Evolutionary conservation across 2,113 vertebrate species (phyloP).

Genomic region (Amblyopsis rosae): DNA sequence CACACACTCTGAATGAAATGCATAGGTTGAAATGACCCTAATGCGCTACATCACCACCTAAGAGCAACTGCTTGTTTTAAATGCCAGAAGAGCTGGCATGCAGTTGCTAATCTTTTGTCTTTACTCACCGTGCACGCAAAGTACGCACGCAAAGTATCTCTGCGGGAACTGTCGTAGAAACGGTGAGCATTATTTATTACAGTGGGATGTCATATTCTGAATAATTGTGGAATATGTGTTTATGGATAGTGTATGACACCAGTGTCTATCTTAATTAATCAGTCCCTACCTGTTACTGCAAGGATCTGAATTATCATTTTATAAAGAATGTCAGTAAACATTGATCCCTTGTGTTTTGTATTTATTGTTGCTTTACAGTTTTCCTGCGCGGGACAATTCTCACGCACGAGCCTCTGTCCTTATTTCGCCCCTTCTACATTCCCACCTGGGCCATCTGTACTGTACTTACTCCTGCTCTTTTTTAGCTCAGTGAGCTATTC

Average conservation of each 20-base stretch:
- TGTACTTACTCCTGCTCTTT: slow-evolving; percentile 23
- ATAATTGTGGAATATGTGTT: too few species aligned
- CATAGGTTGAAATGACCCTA: not conserved
- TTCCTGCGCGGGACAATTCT: slow-evolving; percentile 16
- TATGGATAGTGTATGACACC: too few species aligned
- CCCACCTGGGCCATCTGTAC: slow-evolving; percentile 47
- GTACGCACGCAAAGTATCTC: too few species aligned
- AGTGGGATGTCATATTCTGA: not conserved
- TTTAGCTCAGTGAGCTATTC: slow-evolving; percentile 54
- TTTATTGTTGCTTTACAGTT: slow-evolving; percentile 3
- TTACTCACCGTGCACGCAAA: not conserved
- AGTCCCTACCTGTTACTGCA: slow-evolving; percentile 16
- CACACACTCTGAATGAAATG: not conserved
- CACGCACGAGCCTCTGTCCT: slow-evolving; percentile 34
- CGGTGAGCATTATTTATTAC: not conserved
- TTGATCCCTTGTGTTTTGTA: not conserved
- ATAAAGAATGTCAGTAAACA: slow-evolving; percentile 35
- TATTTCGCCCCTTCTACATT: slow-evolving; percentile 50
- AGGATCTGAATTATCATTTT: slow-evolving; percentile 44
- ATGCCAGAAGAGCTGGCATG: not conserved
- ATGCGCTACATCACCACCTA: not conserved
- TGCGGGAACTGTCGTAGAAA: not conserved
- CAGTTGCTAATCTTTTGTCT: not conserved
- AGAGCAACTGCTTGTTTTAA: not conserved
- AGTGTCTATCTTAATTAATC: not conserved